A percentile compares a stretch with the other conserved stretches of the same genome.
Evolutionary conservation across 2,888 invertebrate genomes (phyloP).

Genomic region (Meteorus colon): DNA sequence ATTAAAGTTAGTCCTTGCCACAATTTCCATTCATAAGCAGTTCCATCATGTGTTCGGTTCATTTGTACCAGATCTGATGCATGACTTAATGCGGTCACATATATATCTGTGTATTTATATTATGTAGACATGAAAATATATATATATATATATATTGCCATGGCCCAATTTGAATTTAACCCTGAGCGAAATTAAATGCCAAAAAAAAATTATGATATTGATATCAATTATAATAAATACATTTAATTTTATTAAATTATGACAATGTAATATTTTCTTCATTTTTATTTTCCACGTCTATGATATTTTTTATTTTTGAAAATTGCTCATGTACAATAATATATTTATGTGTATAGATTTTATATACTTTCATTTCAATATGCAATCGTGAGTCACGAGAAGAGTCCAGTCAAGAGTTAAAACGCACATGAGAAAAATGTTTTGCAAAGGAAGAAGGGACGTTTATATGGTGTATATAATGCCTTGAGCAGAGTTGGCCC

Average conservation of each 20-base stretch:
- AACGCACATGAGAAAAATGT: slow-evolving; percentile 12
- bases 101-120: neutral
- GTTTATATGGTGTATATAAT: slow-evolving; percentile 37
- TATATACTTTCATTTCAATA: slow-evolving; percentile 6
- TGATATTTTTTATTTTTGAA: neutral
- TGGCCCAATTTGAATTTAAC: slow-evolving; percentile 4
- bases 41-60: slow-evolving; percentile 7
- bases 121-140: neutral
- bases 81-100: slow-evolving; percentile 1
- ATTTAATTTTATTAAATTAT: neutral
- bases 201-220: neutral
- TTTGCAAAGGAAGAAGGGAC: slow-evolving; percentile 9
- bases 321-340: neutral
- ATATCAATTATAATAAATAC: neutral
- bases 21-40: slow-evolving; percentile 30
- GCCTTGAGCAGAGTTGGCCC: slow-evolving; percentile 44
- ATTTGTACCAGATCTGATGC: slow-evolving; percentile 1
- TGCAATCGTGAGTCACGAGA: slow-evolving; percentile 11
- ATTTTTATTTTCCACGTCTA: neutral
- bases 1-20: slow-evolving; percentile 17
- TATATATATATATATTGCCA: neutral
- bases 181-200: neutral
- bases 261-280: neutral
- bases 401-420: slow-evolving; percentile 16
- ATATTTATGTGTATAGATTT: neutral